Percentiles rank a stretch among this genome's conserved stretches.
These are phyloP conservation scores for Danio tinwini DNA, from an alignment of 2,797 vertebrate genomes.

Conservation along the genomic window DNA sequence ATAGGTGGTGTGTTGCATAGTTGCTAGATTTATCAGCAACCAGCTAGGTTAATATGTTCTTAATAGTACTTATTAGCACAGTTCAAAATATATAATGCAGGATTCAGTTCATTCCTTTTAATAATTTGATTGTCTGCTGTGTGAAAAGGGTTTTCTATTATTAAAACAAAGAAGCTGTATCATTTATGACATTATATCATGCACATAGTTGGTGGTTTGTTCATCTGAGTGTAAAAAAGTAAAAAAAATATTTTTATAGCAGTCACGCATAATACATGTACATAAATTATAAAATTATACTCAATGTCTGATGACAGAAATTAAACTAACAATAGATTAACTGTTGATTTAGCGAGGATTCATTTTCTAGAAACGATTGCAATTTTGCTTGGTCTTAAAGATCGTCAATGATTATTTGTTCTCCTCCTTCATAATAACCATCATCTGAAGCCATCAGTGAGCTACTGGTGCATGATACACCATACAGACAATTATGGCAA, in stretches of 20 bases:
- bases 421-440: not conserved
- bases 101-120: not conserved
- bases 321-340: not conserved
- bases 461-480: conserved; percentile 29
- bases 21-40: too few species aligned
- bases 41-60: too few species aligned
- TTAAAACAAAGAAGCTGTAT: not conserved
- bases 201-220: not conserved
- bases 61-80: too few species aligned
- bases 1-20: too few species aligned
- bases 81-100: not conserved
- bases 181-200: not conserved
- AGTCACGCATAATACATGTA: not conserved
- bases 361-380: conserved; percentile 28
- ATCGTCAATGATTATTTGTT: conserved; percentile 33
- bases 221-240: too few species aligned
- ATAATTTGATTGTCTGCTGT: not conserved
- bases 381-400: conserved; percentile 19
- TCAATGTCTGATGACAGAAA: not conserved
- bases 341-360: conserved; percentile 28
- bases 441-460: conserved; percentile 30
- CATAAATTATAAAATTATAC: not conserved
- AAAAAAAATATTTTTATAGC: not conserved
- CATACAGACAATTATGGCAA: conserved; percentile 39
- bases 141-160: not conserved